Conservation (phyloP, 2,797 vertebrate genomes). For the Argya squamiceps region DNA sequence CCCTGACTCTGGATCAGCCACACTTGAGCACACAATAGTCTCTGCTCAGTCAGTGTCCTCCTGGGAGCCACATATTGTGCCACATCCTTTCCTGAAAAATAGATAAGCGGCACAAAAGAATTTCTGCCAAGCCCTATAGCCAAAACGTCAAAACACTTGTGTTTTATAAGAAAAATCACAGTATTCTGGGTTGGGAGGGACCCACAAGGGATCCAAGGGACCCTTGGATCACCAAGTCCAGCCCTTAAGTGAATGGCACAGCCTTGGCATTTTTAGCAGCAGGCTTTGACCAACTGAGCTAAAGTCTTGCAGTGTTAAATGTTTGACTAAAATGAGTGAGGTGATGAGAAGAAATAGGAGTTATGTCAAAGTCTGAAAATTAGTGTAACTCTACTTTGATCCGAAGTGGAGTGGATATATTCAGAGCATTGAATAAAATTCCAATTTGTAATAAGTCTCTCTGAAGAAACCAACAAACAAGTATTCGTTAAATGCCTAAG, state of each 20-base stretch:
- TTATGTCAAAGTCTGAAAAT: not conserved
- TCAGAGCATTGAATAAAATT: not conserved
- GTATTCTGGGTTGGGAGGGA: not conserved
- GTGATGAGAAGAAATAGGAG: not conserved
- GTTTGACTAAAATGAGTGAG: not conserved
- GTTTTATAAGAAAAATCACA: not conserved
- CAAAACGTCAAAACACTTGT: not conserved
- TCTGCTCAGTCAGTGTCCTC: not conserved
- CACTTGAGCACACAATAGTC: not conserved
- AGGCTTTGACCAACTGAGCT: not conserved
- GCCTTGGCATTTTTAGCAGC: not conserved
- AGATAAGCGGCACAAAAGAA: not conserved
- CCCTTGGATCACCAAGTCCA: not conserved
- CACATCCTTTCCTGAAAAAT: constrained; percentile 5
- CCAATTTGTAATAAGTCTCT: not conserved
- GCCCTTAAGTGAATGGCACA: not conserved
- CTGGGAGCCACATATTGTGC: not conserved
- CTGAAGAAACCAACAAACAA: not conserved
- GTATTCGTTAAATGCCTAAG: not conserved
- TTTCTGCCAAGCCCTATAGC: not conserved
- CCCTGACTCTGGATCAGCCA: not conserved
- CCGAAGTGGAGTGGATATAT: not conserved
- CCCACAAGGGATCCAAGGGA: not conserved
- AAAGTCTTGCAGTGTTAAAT: not conserved
- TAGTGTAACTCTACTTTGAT: not conserved